Percentiles rank a stretch among this genome's conserved stretches.
phyloP scores from a whole-genome alignment of 2,113 vertebrate species.

The Tachysurus vachellii region DNA sequence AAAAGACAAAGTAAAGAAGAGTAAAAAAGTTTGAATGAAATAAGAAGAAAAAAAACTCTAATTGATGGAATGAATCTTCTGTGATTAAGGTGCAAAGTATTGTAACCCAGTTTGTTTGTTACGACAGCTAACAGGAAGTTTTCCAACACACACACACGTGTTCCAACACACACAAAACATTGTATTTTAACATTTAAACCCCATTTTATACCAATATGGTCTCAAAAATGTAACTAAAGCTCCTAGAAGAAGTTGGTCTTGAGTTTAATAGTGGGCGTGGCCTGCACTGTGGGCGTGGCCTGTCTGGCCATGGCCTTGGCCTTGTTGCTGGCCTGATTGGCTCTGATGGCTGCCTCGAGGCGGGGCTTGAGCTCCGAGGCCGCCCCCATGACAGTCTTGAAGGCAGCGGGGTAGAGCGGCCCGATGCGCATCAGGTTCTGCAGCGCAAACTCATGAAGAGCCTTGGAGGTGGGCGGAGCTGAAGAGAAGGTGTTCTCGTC shows the following conservation, averaged over 20 bases:
- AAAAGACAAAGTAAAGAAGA: not conserved
- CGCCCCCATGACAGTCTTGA: constrained; percentile 96
- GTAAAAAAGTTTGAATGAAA: not conserved
- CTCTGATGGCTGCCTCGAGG: constrained; percentile 91
- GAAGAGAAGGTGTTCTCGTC: constrained; percentile 89
- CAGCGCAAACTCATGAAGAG: constrained; percentile 94
- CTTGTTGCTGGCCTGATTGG: constrained; percentile 91
- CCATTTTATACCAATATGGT: not conserved
- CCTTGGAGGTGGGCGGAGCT: constrained; percentile 80
- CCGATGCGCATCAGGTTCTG: constrained; percentile 97
- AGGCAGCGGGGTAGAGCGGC: constrained; percentile 93
- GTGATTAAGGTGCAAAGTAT: constrained; percentile 9
- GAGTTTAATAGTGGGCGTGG: constrained; percentile 95
- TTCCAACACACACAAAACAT: too few relatives aligned
- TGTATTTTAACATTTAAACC: not conserved
- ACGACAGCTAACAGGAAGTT: not conserved
- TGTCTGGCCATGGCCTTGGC: constrained; percentile 86
- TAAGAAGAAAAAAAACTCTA: not conserved
- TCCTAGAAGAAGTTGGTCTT: constrained; percentile 94
- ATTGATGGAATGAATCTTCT: not conserved
- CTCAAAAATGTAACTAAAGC: not conserved
- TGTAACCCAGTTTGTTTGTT: not conserved
- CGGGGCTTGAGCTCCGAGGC: constrained; percentile 92
- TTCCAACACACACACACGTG: not conserved
- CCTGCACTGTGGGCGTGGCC: constrained; percentile 84